Percentiles rank a stretch among this genome's conserved stretches.
phyloP scores from a whole-genome alignment of 2,113 vertebrate genomes.

The Bambusicola thoracicus region DNA sequence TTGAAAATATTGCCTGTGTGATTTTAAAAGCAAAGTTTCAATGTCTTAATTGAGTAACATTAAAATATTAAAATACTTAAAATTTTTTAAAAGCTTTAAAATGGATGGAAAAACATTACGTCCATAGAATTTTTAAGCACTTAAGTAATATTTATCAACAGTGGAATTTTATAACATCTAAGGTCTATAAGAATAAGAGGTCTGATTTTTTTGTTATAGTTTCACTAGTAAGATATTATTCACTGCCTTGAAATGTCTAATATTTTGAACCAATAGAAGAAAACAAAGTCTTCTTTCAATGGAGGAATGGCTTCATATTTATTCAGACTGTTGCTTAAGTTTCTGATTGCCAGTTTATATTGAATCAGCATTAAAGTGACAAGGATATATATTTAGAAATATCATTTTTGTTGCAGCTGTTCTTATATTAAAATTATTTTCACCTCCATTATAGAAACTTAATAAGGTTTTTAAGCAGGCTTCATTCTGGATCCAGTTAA shows the following conservation, averaged over 20 bases:
- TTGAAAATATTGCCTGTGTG: neutral
- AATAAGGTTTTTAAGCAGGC: neutral
- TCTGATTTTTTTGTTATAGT: neutral
- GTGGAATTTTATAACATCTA: neutral
- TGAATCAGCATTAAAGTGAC: neutral
- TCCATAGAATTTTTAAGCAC: neutral
- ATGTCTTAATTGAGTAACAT: neutral
- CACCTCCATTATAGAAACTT: neutral
- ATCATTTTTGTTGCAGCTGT: neutral
- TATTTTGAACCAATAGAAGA: neutral
- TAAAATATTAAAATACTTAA: neutral
- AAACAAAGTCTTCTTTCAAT: neutral
- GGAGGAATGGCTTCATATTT: neutral
- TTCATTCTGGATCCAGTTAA: neutral
- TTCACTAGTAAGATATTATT: neutral
- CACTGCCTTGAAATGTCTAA: neutral
- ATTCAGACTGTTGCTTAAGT: neutral
- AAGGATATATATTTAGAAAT: neutral
- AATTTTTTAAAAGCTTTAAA: too few relatives aligned
- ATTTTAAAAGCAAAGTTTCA: neutral
- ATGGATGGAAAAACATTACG: neutral
- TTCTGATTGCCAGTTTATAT: neutral
- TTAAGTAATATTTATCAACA: neutral
- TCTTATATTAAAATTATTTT: neutral
- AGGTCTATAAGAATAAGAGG: neutral